phyloP scores from a whole-genome alignment of 2,888 invertebrate species.

The Lacanobia oleracea region DNA sequence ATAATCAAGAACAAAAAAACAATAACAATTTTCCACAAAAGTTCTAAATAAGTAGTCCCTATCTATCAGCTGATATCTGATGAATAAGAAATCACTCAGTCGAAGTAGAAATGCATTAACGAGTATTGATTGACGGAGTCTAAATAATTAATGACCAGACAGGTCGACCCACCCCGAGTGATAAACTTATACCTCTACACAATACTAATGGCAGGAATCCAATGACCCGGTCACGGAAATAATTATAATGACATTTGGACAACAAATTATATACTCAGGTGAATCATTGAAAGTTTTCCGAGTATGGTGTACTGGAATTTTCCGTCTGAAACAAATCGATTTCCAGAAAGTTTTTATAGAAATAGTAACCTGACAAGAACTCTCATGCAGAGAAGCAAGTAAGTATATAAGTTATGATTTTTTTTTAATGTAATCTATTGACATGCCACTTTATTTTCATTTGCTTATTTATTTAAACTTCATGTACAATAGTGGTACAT shows the following conservation, averaged over 20 bases:
- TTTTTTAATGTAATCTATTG: too few relatives aligned
- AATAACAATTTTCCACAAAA: not conserved
- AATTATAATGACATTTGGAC: constrained; percentile 47
- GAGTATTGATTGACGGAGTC: constrained; percentile 32
- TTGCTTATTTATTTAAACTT: too few relatives aligned
- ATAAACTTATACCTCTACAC: constrained; percentile 13
- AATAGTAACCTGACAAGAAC: not conserved
- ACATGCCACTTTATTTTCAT: too few relatives aligned
- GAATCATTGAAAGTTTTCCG: constrained; percentile 22
- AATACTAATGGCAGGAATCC: constrained; percentile 25
- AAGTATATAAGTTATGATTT: too few relatives aligned
- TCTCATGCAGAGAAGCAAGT: too few relatives aligned
- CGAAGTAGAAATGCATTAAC: constrained; percentile 47
- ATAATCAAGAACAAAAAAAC: not conserved
- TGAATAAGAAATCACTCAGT: constrained; percentile 36
- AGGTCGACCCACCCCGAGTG: not conserved
- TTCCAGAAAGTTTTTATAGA: not conserved
- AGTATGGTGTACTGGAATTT: not conserved
- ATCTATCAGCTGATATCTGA: constrained; percentile 5
- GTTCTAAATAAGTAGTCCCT: not conserved
- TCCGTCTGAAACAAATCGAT: constrained; percentile 17
- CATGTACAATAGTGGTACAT: too few relatives aligned
- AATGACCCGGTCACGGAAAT: constrained; percentile 39
- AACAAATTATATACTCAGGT: constrained; percentile 21
- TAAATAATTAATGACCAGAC: constrained; percentile 45